phyloP scores from a whole-genome alignment of 2,113 vertebrate species.

The Cololabis saira region DNA sequence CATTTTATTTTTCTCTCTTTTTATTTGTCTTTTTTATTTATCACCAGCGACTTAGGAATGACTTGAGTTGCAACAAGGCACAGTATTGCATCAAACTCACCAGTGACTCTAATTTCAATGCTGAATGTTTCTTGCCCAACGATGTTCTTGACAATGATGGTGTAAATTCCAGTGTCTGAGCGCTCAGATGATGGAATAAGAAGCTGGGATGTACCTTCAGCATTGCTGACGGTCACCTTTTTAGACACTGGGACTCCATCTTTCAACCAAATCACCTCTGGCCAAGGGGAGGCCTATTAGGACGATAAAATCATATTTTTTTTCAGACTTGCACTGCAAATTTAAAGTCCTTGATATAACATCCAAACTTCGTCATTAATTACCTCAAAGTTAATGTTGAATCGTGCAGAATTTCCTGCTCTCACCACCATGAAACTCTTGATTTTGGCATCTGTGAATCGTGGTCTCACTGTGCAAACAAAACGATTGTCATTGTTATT shows the following conservation, averaged over 20 bases:
- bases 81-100: constrained; percentile 67
- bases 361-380: neutral
- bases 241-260: constrained; percentile 83
- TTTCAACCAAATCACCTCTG: constrained; percentile 89
- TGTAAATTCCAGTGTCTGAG: constrained; percentile 85
- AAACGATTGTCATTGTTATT: neutral
- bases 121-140: constrained; percentile 82
- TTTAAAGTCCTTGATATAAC: neutral
- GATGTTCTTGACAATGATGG: constrained; percentile 79
- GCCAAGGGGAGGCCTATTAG: constrained; percentile 85
- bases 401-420: constrained; percentile 84
- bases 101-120: constrained; percentile 88
- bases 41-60: neutral
- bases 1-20: neutral
- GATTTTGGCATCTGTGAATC: constrained; percentile 82
- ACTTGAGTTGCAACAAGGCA: neutral
- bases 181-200: constrained; percentile 84
- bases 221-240: constrained; percentile 77
- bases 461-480: constrained; percentile 83
- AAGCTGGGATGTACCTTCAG: constrained; percentile 83
- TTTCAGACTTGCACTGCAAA: neutral
- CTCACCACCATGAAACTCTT: constrained; percentile 84
- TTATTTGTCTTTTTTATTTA: neutral
- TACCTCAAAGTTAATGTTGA: constrained; percentile 90
- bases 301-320: neutral